Percentiles rank a stretch among this genome's conserved stretches.
These are phyloP conservation scores for Phrixothrix hirtus DNA, from an alignment of 2,888 invertebrate species.

Conservation along the genomic window DNA sequence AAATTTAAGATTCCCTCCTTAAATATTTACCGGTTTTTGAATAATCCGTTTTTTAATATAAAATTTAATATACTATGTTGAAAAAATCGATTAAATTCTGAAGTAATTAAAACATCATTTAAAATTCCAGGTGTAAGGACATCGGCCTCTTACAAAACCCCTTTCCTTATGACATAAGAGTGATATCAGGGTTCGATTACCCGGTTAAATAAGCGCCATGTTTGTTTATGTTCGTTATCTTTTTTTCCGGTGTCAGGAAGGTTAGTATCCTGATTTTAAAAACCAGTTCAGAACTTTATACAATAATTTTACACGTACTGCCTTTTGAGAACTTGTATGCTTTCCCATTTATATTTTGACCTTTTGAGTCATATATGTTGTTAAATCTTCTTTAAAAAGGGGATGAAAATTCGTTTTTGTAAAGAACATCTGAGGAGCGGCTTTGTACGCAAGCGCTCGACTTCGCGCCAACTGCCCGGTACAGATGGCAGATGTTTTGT, in stretches of 20 bases:
- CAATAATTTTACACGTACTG: too few species aligned
- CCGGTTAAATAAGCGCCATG: conserved; percentile 43
- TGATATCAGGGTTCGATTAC: conserved; percentile 41
- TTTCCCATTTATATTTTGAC: background rate
- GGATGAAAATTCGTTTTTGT: conserved; percentile 26
- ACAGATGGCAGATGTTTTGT: conserved; percentile 59
- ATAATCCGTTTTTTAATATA: too few species aligned
- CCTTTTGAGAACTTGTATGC: conserved; percentile 1
- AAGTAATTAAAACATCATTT: background rate
- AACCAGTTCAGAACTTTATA: conserved; percentile 10
- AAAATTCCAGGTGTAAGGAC: background rate
- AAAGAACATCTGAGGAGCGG: conserved; percentile 42
- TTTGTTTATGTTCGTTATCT: conserved; percentile 49
- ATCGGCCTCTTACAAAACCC: conserved; percentile 13
- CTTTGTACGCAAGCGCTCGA: conserved; percentile 47
- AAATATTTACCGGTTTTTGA: too few species aligned
- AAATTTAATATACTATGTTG: too few species aligned
- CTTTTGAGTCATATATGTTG: background rate
- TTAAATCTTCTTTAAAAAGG: conserved; percentile 12
- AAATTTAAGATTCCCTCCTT: background rate
- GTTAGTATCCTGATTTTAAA: conserved; percentile 27
- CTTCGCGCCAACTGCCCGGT: conserved; percentile 58
- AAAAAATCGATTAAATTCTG: background rate
- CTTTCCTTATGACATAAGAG: conserved; percentile 39
- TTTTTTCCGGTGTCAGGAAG: conserved; percentile 38